phyloP scores from a whole-genome alignment of 2,888 invertebrate species.

The Ectemnius lituratus region DNA sequence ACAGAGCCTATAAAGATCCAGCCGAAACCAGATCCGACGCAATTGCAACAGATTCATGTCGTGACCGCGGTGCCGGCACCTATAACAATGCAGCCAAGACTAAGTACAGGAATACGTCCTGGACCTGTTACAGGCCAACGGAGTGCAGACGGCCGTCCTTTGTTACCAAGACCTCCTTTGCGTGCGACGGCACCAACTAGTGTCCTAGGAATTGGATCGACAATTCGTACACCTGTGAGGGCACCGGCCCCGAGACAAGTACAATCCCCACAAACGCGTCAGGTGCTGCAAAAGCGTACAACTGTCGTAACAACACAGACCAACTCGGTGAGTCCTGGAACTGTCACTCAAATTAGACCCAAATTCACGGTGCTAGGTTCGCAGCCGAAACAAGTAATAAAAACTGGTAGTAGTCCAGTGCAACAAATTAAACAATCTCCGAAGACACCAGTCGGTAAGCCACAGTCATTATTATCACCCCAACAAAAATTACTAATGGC shows the following conservation, averaged over 20 bases:
- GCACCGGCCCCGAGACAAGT: slow-evolving; percentile 61
- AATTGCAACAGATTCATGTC: slow-evolving; percentile 74
- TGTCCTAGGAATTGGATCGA: slow-evolving; percentile 65
- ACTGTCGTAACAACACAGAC: slow-evolving; percentile 50
- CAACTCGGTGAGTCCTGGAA: slow-evolving; percentile 58
- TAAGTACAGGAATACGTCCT: slow-evolving; percentile 66
- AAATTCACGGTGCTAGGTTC: slow-evolving; percentile 66
- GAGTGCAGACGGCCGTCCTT: slow-evolving; percentile 66
- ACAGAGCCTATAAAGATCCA: slow-evolving; percentile 75
- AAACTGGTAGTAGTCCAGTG: slow-evolving; percentile 58
- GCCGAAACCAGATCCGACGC: slow-evolving; percentile 74
- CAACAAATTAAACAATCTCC: slow-evolving; percentile 62
- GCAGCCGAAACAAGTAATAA: slow-evolving; percentile 65
- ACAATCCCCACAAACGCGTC: slow-evolving; percentile 56
- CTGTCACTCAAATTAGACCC: slow-evolving; percentile 64
- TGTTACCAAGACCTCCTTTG: slow-evolving; percentile 69
- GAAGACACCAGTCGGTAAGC: slow-evolving; percentile 62
- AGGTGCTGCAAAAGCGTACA: slow-evolving; percentile 61
- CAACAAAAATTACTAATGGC: slow-evolving; percentile 75
- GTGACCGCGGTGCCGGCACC: slow-evolving; percentile 72
- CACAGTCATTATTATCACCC: slow-evolving; percentile 71
- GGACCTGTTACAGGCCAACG: slow-evolving; percentile 61
- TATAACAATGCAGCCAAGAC: slow-evolving; percentile 67
- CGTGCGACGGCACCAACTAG: slow-evolving; percentile 67
- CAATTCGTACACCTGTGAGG: slow-evolving; percentile 68